Conservation (phyloP, 1,140 invertebrate species). For the Rhagoletis pomonella region DNA sequence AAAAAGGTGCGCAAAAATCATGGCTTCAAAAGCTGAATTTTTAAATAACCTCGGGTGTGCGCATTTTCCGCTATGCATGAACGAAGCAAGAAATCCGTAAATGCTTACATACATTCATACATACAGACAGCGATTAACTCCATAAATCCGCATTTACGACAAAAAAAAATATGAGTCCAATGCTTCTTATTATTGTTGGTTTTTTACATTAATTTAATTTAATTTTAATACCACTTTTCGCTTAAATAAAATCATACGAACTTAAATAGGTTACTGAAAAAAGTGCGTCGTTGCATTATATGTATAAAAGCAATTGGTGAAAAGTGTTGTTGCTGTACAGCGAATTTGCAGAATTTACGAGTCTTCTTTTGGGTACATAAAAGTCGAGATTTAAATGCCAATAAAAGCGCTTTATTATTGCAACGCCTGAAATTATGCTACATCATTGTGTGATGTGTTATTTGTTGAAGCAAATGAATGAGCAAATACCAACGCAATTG, state of each 20-base stretch:
- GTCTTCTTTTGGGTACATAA: slow-evolving; percentile 11
- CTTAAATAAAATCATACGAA: neutral
- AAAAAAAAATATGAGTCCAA: neutral
- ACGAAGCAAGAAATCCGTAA: no score
- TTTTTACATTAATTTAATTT: slow-evolving; percentile 23
- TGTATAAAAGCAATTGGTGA: neutral
- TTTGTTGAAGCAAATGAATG: slow-evolving; percentile 17
- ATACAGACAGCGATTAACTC: neutral
- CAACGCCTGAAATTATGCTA: slow-evolving; percentile 47
- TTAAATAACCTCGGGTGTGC: no score
- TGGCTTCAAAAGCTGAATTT: no score
- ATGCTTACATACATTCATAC: neutral
- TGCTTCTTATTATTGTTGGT: neutral
- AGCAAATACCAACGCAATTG: neutral
- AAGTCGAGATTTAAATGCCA: slow-evolving; percentile 38
- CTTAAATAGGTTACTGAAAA: neutral
- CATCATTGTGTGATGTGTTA: slow-evolving; percentile 14
- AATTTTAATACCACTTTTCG: slow-evolving; percentile 12
- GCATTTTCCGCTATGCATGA: no score
- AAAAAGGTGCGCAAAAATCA: neutral
- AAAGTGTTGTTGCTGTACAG: neutral
- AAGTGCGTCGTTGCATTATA: neutral
- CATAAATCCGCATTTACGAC: neutral
- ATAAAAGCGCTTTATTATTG: slow-evolving; percentile 28
- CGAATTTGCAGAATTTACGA: neutral